Evolutionary conservation across 2,797 vertebrate genomes (phyloP), one percentile per base, ranked within the genome.

Genomic region (Podargus strigoides): DNA sequence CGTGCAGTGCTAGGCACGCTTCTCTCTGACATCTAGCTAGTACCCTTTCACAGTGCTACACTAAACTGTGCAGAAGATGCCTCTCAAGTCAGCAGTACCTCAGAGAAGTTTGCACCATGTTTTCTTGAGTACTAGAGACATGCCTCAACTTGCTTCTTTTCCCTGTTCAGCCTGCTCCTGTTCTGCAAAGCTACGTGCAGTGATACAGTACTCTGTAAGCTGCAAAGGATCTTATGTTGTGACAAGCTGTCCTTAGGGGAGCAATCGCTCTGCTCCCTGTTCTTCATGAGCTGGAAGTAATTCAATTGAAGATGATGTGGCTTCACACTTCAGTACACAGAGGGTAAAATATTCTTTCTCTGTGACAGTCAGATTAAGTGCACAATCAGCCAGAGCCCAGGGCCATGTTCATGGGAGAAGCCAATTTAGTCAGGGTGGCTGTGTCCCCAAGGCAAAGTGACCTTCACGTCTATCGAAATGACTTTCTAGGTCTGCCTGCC

Each of bases 241-340:
- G 7, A 72, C 39, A 62, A n/a, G 41, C 42, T 79, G 63, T 80
- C 56, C 68, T 87, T 28, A 74, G 53, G 46, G 64, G 20, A 91
- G 60, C 37, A 53, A 60, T 23, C 77, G 32, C 18, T 87, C 52
- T 77, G 59, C 47, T 88, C 56, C 27, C 13, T 62, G 37, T 70
- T 88, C 82, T 46, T 64, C 14, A 6, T 26, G 63, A 94, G 32
- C 70, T 68, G 7, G 2, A 16, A 34, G 34, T 83, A 92, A 87
- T 58, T 83, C 81, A 90, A 1, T 32, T 84, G 89, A 68, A 89
- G 81, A 83, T 83, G 62, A 96, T 89, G 72, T 44, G 64, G 60
- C 75, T 93, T 91, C 72, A 94, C 62, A 52, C 82, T 92, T 93
- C 78, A 70, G 64, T 58, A 60, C 84, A 73, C 90, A 81, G 56